Percentiles rank a stretch among this genome's conserved stretches.
These are phyloP conservation scores for Eupleurogrammus muticus DNA, from an alignment of 2,797 vertebrate species.

Conservation along the genomic window DNA sequence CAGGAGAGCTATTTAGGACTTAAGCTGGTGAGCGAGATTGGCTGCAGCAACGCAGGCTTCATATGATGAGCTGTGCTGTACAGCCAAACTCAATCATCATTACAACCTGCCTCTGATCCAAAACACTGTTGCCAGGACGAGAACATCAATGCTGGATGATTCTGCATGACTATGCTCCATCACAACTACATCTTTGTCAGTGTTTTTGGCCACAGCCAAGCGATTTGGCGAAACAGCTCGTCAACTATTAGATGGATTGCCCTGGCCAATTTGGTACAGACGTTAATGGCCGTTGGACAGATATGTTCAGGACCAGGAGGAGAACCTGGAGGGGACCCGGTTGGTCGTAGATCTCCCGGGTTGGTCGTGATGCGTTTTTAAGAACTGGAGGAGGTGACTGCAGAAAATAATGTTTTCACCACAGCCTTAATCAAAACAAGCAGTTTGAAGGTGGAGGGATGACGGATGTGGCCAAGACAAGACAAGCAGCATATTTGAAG, in stretches of 20 bases:
- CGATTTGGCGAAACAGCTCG: too few relatives aligned
- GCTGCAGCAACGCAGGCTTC: neutral
- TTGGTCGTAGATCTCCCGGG: neutral
- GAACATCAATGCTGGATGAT: neutral
- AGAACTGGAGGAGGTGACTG: neutral
- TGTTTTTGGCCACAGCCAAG: neutral
- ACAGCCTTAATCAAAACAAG: neutral
- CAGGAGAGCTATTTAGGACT: slow-evolving; percentile 18
- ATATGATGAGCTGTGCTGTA: slow-evolving; percentile 23
- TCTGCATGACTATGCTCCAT: neutral
- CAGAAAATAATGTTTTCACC: neutral
- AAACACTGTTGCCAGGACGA: neutral
- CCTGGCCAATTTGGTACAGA: too few relatives aligned
- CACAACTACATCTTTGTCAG: neutral
- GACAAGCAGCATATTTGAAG: too few relatives aligned
- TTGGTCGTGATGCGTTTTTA: neutral
- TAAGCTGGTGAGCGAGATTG: slow-evolving; percentile 41
- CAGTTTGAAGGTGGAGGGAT: too few relatives aligned
- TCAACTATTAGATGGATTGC: too few relatives aligned
- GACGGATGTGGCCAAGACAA: too few relatives aligned
- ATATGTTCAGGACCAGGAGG: neutral
- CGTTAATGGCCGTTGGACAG: too few relatives aligned
- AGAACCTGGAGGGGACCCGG: neutral
- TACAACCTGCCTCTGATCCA: neutral
- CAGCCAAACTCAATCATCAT: slow-evolving; percentile 25